A percentile compares a stretch with the other conserved stretches of the same genome.
These are phyloP conservation scores for Kryptolebias marmoratus DNA, from an alignment of 2,113 vertebrate genomes.

Conservation along the genomic window DNA sequence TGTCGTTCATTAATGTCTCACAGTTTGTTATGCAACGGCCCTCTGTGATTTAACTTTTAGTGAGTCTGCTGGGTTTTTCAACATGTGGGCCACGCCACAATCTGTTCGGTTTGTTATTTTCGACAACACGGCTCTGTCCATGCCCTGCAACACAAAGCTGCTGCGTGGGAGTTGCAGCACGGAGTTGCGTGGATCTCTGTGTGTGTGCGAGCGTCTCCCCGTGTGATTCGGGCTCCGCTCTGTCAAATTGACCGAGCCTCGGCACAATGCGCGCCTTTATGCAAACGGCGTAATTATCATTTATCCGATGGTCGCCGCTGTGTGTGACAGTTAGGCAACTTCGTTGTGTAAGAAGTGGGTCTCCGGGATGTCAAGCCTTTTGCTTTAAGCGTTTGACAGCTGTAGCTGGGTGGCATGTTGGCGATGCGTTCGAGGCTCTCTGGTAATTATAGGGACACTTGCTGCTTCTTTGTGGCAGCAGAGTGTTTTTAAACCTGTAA, in stretches of 20 bases:
- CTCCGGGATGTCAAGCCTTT: slow-evolving; percentile 23
- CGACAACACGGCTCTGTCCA: slow-evolving; percentile 36
- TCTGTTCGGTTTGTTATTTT: slow-evolving; percentile 49
- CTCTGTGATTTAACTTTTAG: neutral
- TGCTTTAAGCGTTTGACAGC: slow-evolving; percentile 11
- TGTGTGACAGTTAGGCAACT: slow-evolving; percentile 39
- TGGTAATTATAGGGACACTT: slow-evolving; percentile 14
- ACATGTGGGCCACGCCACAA: slow-evolving; percentile 27
- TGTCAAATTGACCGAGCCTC: slow-evolving; percentile 42
- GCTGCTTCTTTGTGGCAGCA: slow-evolving; percentile 14
- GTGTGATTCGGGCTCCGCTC: slow-evolving; percentile 21
- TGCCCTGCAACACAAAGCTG: slow-evolving; percentile 48
- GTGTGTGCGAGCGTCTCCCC: neutral
- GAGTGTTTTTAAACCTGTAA: slow-evolving; percentile 13
- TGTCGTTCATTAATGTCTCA: neutral
- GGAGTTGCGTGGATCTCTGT: slow-evolving; percentile 5
- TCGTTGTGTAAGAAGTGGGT: slow-evolving; percentile 58
- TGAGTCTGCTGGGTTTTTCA: slow-evolving; percentile 6
- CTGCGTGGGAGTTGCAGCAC: slow-evolving; percentile 60
- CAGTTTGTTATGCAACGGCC: slow-evolving; percentile 25
- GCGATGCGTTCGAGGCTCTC: neutral
- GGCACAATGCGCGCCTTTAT: slow-evolving; percentile 26
- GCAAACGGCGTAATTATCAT: slow-evolving; percentile 42
- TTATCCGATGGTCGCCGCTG: slow-evolving; percentile 13
- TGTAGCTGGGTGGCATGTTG: neutral